A percentile compares a stretch with the other conserved stretches of the same genome.
Evolutionary conservation across 2,888 invertebrate genomes (phyloP).

Genomic region (Cistogaster globosa): DNA sequence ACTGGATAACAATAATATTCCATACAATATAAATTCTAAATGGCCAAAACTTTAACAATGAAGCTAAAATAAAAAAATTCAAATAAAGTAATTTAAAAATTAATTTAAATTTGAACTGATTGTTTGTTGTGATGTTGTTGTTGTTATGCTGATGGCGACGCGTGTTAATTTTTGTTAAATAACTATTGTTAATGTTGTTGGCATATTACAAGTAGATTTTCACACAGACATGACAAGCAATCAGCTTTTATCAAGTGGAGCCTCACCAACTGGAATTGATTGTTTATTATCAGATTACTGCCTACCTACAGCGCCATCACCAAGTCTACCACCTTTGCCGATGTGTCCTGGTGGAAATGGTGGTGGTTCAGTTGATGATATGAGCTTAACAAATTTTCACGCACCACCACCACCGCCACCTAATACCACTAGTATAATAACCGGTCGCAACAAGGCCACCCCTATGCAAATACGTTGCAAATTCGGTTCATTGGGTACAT

Average conservation of each 20-base stretch:
- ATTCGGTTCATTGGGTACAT: constrained; percentile 96
- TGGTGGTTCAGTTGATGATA: constrained; percentile 81
- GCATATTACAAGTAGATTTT: constrained; percentile 80
- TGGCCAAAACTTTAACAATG: constrained; percentile 31
- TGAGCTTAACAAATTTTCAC: constrained; percentile 82
- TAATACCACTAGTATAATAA: constrained; percentile 82
- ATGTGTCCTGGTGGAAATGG: constrained; percentile 76
- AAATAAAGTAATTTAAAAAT: constrained; percentile 4
- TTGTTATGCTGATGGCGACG: constrained; percentile 69
- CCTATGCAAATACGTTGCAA: constrained; percentile 95
- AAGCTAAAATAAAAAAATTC: constrained; percentile 12
- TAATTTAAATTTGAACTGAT: constrained; percentile 62
- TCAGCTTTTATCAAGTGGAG: constrained; percentile 85
- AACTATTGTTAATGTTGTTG: constrained; percentile 75
- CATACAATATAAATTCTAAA: constrained; percentile 63
- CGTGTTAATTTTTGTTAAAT: constrained; percentile 64
- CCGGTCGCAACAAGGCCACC: constrained; percentile 89
- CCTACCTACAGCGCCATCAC: constrained; percentile 86
- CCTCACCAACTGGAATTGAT: constrained; percentile 85
- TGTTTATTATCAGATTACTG: constrained; percentile 85
- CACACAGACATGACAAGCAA: constrained; percentile 83
- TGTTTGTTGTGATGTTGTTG: constrained; percentile 70
- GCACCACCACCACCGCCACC: constrained; percentile 83
- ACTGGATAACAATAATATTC: constrained; percentile 69
- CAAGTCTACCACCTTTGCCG: constrained; percentile 83